phyloP scores from a whole-genome alignment of 2,797 vertebrate genomes.

The Typhlichthys eigenmanni region DNA sequence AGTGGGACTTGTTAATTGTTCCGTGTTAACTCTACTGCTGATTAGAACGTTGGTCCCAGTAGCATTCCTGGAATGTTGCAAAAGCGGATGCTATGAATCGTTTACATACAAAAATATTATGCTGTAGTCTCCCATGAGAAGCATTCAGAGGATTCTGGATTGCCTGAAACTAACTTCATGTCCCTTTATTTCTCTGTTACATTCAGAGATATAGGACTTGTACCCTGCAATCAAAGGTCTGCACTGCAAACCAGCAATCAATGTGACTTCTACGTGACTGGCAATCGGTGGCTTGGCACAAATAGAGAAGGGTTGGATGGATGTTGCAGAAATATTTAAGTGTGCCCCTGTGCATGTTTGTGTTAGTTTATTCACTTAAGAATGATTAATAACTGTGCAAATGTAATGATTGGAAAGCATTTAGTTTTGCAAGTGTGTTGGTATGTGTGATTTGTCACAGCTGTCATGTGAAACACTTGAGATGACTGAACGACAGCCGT shows the following conservation, averaged over 20 bases:
- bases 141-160: slow-evolving; percentile 14
- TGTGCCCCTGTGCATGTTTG: no score
- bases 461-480: no score
- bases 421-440: no score
- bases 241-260: slow-evolving; percentile 18
- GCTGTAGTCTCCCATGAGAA: slow-evolving; percentile 3
- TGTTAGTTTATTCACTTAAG: no score
- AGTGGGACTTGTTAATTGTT: slow-evolving; percentile 41
- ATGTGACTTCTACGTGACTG: slow-evolving; percentile 18
- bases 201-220: slow-evolving; percentile 17
- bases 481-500: no score
- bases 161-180: slow-evolving; percentile 15
- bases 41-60: slow-evolving; percentile 32
- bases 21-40: slow-evolving; percentile 25
- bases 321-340: no score
- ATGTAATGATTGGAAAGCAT: no score
- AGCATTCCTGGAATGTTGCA: slow-evolving; percentile 12
- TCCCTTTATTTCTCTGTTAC: slow-evolving; percentile 20
- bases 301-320: no score
- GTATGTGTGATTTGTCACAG: no score
- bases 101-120: background rate
- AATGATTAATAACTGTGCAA: no score
- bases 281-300: slow-evolving; percentile 9
- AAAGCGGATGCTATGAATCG: background rate
- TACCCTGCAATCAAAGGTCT: slow-evolving; percentile 8